These are phyloP conservation scores for Dufourea novaeangliae DNA, from an alignment of 1,140 invertebrate species.

Conservation along the genomic window DNA sequence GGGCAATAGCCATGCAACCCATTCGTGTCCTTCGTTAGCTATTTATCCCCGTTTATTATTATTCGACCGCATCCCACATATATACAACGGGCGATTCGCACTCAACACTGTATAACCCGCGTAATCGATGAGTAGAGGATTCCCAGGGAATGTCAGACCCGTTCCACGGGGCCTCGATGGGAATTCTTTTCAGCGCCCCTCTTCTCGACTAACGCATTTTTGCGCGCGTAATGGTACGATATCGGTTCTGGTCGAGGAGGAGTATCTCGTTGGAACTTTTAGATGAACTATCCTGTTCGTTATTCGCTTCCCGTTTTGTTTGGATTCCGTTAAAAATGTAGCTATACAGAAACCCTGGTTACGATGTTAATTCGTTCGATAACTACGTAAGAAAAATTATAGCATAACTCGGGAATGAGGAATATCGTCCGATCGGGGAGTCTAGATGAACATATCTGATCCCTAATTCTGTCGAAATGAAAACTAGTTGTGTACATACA, in stretches of 20 bases:
- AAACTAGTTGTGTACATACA: no score
- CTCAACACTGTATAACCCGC: constrained; percentile 44
- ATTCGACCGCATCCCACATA: constrained; percentile 56
- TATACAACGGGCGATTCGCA: constrained; percentile 24
- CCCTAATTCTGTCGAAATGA: no score
- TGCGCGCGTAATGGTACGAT: no score
- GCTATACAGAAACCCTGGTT: not conserved
- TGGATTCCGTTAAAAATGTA: not conserved
- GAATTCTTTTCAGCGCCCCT: constrained; percentile 20
- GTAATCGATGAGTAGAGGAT: constrained; percentile 61
- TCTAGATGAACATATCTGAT: no score
- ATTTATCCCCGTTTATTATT: constrained; percentile 70
- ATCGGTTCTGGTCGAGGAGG: no score
- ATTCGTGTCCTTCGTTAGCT: constrained; percentile 72
- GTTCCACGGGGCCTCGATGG: constrained; percentile 14
- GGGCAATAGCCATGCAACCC: constrained; percentile 73
- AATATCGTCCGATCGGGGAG: no score
- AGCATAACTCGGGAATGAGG: no score
- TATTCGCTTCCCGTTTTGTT: constrained; percentile 2
- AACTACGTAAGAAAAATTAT: no score
- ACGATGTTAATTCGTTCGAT: not conserved
- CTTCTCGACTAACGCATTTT: no score
- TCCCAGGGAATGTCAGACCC: constrained; percentile 36
- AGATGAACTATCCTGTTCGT: not conserved
- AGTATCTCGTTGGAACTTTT: not conserved